Evolutionary conservation across 2,113 vertebrate species (phyloP).

Genomic region (Oplegnathus fasciatus): DNA sequence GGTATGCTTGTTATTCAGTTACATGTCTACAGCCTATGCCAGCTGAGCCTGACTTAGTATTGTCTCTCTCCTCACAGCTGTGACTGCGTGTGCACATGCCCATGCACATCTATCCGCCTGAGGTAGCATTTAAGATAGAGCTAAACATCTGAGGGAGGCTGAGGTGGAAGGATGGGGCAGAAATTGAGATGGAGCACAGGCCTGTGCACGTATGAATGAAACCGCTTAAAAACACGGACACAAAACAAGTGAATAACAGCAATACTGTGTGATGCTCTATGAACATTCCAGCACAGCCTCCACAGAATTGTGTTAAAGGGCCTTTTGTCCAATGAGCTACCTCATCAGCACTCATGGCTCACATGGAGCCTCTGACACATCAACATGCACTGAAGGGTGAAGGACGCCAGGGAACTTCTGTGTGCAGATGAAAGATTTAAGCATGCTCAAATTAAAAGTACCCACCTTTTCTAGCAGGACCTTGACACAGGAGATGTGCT

Average conservation of each 20-base stretch:
- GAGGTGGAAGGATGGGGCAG: neutral
- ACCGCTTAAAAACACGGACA: constrained; percentile 28
- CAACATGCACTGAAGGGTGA: constrained; percentile 26
- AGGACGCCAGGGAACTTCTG: constrained; percentile 17
- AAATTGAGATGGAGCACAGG: constrained; percentile 4
- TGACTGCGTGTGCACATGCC: constrained; percentile 3
- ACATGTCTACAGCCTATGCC: constrained; percentile 1
- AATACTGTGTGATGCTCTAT: constrained; percentile 14
- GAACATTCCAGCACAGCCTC: constrained; percentile 76
- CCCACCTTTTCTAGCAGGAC: constrained; percentile 96
- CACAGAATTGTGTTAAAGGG: constrained; percentile 46
- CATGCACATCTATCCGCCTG: neutral
- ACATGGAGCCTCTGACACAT: constrained; percentile 38
- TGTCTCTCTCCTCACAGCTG: constrained; percentile 39
- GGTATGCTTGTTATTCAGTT: constrained; percentile 15
- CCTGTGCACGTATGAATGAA: constrained; percentile 39
- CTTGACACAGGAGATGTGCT: constrained; percentile 91
- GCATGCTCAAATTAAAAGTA: constrained; percentile 10
- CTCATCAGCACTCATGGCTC: constrained; percentile 70
- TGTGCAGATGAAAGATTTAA: neutral
- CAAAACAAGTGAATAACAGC: constrained; percentile 48
- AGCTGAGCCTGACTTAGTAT: constrained; percentile 38
- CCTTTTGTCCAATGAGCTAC: constrained; percentile 69
- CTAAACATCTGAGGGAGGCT: constrained; percentile 10
- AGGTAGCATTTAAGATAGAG: constrained; percentile 21